Evolutionary conservation across 2,797 vertebrate genomes (phyloP), one percentile per base, ranked within the genome.

Genomic region (Cyclopterus lumpus): DNA sequence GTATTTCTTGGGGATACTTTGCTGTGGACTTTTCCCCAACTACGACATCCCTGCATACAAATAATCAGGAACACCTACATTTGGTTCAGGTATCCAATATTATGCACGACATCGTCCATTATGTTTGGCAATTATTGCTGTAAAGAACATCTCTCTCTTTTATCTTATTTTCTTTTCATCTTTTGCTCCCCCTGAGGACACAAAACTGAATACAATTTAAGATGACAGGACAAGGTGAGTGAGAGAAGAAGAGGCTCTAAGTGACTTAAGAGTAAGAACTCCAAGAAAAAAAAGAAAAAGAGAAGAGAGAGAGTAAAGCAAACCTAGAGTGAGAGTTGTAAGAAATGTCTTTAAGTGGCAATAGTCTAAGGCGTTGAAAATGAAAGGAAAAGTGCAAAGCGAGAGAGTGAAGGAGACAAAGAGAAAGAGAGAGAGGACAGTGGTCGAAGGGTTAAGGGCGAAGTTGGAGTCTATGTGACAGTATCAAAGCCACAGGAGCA

Each of bases 401-500:
- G 26, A 67, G 71, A 78, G 60, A 67, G 57, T 63, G 71, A 81
- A 68, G 73, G 76, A 81, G 83, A 81, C 36, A 88, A 80, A 81
- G 72, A 75, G 75, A 71, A 28, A 66, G 73, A 44, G 58, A 64
- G 75, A 55, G 75, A 67, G 77, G 67, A 84, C 73, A 79, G 87
- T 12, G 36, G 73, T 70, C 75, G 75, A 86, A 83, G 88, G 90
- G 91, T 92, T 91, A 89, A 90, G 90, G 85, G 77, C 67, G 62
- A 91, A 89, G 86, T 85, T 88, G 79, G 89, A 93, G 91, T 91
- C 82, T 90, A 63, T 91, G 91, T 90, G 91, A 92, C 81, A 80
- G 89, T 92, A 94, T 93, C 91, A 94, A 94, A 94, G 90, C 90
- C 89, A 93, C 88, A 88, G 87, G 83, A 81, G 87, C 88, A 81